A percentile compares a stretch with the other conserved stretches of the same genome.
Conservation (phyloP, 2,797 vertebrate genomes). For the Anolis apletophallus region DNA sequence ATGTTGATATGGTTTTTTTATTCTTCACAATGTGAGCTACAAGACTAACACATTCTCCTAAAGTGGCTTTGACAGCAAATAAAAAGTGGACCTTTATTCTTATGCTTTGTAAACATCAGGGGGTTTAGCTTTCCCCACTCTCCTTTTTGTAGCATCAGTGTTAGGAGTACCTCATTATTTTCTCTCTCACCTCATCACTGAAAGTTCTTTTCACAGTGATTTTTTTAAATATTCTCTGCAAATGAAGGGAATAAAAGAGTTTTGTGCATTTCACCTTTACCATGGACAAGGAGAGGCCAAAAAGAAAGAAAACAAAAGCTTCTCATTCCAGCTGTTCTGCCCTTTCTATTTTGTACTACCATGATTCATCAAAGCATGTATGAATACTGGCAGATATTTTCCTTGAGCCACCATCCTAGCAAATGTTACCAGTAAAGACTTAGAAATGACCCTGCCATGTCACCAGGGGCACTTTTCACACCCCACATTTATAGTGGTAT, state of each 20-base stretch:
- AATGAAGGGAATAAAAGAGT: neutral
- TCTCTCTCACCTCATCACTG: constrained; percentile 33
- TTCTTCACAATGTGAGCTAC: constrained; percentile 59
- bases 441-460: neutral
- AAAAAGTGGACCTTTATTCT: constrained; percentile 51
- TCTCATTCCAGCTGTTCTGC: neutral
- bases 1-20: constrained; percentile 72
- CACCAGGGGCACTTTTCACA: neutral
- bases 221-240: constrained; percentile 29
- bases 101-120: constrained; percentile 8
- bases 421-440: neutral
- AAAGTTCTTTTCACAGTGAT: constrained; percentile 29
- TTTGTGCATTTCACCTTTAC: constrained; percentile 17
- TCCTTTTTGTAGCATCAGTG: neutral
- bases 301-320: constrained; percentile 18
- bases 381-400: neutral
- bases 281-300: constrained; percentile 28
- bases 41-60: constrained; percentile 58
- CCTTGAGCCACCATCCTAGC: neutral
- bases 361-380: neutral
- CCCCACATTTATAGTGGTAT: no score
- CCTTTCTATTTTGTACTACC: neutral
- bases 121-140: neutral
- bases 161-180: constrained; percentile 48
- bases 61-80: constrained; percentile 61